These are phyloP conservation scores for Agrochola macilenta DNA, from an alignment of 2,888 invertebrate genomes.

Conservation along the genomic window DNA sequence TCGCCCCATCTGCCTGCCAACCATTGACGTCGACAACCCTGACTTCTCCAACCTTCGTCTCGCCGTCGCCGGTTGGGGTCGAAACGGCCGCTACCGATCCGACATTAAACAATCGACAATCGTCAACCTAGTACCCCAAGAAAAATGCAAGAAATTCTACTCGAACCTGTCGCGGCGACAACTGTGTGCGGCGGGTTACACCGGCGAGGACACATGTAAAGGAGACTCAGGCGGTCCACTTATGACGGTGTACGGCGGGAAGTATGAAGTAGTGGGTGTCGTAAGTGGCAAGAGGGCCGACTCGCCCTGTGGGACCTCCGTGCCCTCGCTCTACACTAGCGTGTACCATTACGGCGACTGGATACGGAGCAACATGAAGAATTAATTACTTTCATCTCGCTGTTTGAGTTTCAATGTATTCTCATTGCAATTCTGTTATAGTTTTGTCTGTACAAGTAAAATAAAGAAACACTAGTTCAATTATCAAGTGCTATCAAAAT, in stretches of 20 bases:
- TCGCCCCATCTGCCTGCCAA: constrained; percentile 85
- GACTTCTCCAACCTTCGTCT: constrained; percentile 79
- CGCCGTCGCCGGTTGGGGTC: constrained; percentile 86
- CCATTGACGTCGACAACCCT: constrained; percentile 81
- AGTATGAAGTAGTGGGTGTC: constrained; percentile 83
- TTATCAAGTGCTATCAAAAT: constrained; percentile 27
- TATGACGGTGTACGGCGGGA: constrained; percentile 83
- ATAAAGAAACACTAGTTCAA: constrained; percentile 3
- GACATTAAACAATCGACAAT: constrained; percentile 84
- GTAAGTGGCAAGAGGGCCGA: constrained; percentile 87
- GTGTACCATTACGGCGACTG: constrained; percentile 83
- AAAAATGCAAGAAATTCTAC: constrained; percentile 78
- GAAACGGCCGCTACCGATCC: constrained; percentile 79
- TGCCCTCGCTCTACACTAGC: constrained; percentile 86
- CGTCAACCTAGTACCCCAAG: constrained; percentile 81
- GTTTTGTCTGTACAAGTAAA: constrained; percentile 4
- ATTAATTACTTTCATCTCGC: constrained; percentile 56
- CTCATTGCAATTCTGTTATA: neutral
- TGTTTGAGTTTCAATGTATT: constrained; percentile 13
- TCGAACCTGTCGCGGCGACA: constrained; percentile 77
- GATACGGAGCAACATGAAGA: constrained; percentile 76
- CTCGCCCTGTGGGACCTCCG: constrained; percentile 83
- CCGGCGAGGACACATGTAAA: constrained; percentile 86
- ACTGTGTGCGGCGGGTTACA: constrained; percentile 84
- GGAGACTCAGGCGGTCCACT: constrained; percentile 88